Evolutionary conservation across 2,888 invertebrate genomes (phyloP), one percentile per base, ranked within the genome.

Genomic region (Synergus laeviventris): DNA sequence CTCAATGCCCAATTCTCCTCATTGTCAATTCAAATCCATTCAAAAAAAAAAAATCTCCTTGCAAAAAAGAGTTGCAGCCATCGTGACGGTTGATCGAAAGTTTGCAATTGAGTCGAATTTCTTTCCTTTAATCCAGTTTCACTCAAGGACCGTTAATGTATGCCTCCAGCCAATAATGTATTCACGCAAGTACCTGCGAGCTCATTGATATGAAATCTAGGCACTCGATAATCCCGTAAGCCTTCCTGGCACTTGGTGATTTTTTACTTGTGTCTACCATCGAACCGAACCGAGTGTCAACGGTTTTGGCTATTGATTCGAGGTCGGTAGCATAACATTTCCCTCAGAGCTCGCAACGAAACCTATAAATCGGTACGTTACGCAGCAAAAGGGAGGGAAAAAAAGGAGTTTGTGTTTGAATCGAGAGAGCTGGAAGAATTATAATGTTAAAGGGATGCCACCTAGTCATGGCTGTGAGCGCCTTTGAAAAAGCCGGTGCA

Each of bases 371-470:
- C 70, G 70, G 87, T 87, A 86, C 88, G 88, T 87, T 86, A 86
- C 81, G 80, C 82, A 79, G 77, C 78, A 74, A 78, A 75, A 75
- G 76, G 75, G 78, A 79, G 66, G 73, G 59, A 59, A 61, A 78
- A 74, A 62, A 64, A 70, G 76, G 73, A 74, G 74, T 59, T 77
- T 73, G 54, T 59, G 54, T 54, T 42, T 18, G 61, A 49, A 74
- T 66, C 79, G 81, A 76, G 82, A 82, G 83, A 84, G 84, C 70
- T 70, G 70, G 81, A 84, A 85, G 87, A 89, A 89, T 89, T 89
- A 88, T 89, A 89, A 89, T 89, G 89, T 89, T 89, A 88, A 89
- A 89, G 87, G 89, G 89, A 89, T 89, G 88, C 89, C 86, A 87
- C 86, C 88, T 86, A 85, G 80, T 78, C 76, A 81, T 81, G 79